These are phyloP conservation scores for Cololabis saira DNA, from an alignment of 2,113 vertebrate genomes.

Conservation along the genomic window DNA sequence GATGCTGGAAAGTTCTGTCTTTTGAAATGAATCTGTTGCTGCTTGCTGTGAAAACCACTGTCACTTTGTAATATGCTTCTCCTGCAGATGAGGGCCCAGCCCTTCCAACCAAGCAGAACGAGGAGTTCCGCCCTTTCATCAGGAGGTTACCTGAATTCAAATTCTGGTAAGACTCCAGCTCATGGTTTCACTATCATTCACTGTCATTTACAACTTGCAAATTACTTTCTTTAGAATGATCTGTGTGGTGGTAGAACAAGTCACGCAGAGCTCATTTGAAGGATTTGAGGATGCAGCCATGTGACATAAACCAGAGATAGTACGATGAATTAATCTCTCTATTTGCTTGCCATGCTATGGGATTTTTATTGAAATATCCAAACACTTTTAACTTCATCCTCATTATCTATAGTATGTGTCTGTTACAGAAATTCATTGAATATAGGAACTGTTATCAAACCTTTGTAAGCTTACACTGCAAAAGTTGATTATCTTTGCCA, in stretches of 20 bases:
- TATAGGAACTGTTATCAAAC: too few species aligned
- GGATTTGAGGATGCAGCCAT: not conserved
- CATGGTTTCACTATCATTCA: not conserved
- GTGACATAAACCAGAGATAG: conserved; percentile 4
- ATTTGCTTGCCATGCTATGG: not conserved
- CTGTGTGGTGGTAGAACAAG: conserved; percentile 4
- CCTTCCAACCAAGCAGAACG: conserved; percentile 97
- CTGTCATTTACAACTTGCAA: conserved; percentile 9
- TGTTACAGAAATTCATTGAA: not conserved
- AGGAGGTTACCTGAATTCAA: conserved; percentile 98
- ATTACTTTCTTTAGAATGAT: conserved; percentile 1
- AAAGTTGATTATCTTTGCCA: not conserved
- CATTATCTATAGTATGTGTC: not conserved
- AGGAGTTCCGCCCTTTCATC: conserved; percentile 98
- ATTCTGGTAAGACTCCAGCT: conserved; percentile 89
- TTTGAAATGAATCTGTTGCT: not conserved
- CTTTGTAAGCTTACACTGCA: not conserved
- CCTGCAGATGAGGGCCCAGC: conserved; percentile 92
- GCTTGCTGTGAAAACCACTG: not conserved
- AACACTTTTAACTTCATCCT: too few species aligned
- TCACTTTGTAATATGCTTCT: conserved; percentile 12
- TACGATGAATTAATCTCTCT: not conserved
- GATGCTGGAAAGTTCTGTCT: not conserved
- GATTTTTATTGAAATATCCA: too few species aligned
- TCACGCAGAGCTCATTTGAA: conserved; percentile 12